Evolutionary conservation across 2,797 vertebrate species (phyloP), one percentile per base, ranked within the genome.

Genomic region (Liasis olivaceus): DNA sequence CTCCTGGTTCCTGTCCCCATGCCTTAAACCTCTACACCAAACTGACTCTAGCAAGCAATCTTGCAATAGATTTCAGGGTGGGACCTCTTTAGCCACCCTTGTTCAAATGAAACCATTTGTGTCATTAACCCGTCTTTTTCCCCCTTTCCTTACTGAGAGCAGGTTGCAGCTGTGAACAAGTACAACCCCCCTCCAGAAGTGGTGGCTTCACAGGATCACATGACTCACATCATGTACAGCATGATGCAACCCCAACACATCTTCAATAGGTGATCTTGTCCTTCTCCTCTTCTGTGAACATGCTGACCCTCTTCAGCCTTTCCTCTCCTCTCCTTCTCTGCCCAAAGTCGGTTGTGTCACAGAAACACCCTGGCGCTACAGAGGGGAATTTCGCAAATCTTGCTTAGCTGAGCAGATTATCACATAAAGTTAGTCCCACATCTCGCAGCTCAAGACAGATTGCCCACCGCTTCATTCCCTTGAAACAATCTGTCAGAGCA

Each of bases 121-220:
- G 0, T 31, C 31, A 62, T 93, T 64, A 28, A 56, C 5, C 22
- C 22, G 87, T 89, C 15, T 31, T 24, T 90, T 64, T 60, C n/a
- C 89, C 26, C 87, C 66, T 92, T 91, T 62, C 51, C 51, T 93
- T 89, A 92, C 54, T 54, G 96, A 90, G n/a, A 81, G 14, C 93
- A 99, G 99, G 99, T 99, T 6, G 93, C 96, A 0, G 98, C 99
- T 0, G 95, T 99, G 91, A 99, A 99, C 93, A 98, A 97, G 91
- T 98, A 97, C 0, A 97, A 98, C 92, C 99, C 99, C 93, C 98
- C 99, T 26, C 95, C 98, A 26, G 99, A 99, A 93, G 97, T 99
- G 62, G 95, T 98, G 2, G 99, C 99, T 1, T 98, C 98, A 72
- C 96, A 93, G 62, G 98, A 99, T 96, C 99, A 99, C 97, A 98